Percentiles rank a stretch among this genome's conserved stretches.
Evolutionary conservation across 1,140 invertebrate species (phyloP).

Genomic region (Leptopilina clavipes): DNA sequence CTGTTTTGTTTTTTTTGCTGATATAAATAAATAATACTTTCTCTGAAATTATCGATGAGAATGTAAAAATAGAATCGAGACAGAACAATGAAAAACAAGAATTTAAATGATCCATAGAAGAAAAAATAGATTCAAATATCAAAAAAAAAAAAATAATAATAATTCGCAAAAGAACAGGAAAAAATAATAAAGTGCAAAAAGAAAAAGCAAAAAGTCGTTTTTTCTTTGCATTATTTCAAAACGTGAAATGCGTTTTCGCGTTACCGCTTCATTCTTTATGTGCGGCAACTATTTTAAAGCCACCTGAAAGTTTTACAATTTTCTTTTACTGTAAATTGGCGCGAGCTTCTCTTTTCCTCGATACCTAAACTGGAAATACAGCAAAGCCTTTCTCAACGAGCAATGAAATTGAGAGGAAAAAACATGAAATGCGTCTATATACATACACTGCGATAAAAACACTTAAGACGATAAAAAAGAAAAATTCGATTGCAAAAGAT

Average conservation of each 20-base stretch:
- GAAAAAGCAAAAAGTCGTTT: too few relatives aligned
- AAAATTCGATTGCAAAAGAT: not conserved
- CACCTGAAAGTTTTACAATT: conserved; percentile 39
- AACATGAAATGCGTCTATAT: conserved; percentile 18
- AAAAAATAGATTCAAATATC: too few relatives aligned
- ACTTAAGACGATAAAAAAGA: not conserved
- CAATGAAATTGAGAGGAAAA: conserved; percentile 17
- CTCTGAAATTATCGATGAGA: too few relatives aligned
- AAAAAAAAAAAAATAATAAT: conserved; percentile 37
- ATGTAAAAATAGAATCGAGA: too few relatives aligned
- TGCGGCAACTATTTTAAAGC: conserved; percentile 51
- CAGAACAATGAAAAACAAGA: too few relatives aligned
- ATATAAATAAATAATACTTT: too few relatives aligned
- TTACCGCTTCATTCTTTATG: conserved; percentile 48
- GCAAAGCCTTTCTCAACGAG: not conserved
- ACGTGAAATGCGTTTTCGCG: conserved; percentile 48
- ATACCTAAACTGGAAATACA: not conserved
- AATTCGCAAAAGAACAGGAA: conserved; percentile 35
- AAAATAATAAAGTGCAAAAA: conserved; percentile 36
- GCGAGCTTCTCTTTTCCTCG: conserved; percentile 19
- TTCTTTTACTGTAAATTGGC: conserved; percentile 59
- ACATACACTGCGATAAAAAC: conserved; percentile 25
- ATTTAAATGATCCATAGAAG: too few relatives aligned
- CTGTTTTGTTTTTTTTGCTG: too few relatives aligned
- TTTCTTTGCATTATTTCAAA: conserved; percentile 54